Conservation (phyloP, 1,140 invertebrate genomes). For the Chrysoperla carnea region DNA sequence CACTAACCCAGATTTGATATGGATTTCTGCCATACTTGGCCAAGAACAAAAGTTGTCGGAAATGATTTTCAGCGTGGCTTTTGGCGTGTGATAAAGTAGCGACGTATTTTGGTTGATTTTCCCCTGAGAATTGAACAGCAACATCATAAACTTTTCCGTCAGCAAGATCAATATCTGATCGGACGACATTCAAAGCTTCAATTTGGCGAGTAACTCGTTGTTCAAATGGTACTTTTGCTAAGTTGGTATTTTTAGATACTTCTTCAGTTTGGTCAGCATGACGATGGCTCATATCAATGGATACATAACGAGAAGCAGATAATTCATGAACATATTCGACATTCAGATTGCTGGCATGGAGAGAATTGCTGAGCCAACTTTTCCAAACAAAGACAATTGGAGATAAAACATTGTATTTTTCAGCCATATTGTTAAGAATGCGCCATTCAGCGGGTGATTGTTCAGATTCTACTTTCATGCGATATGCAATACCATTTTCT, state of each 20-base stretch:
- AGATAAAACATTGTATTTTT: too few relatives aligned
- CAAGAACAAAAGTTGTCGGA: slow-evolving; percentile 18
- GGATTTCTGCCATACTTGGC: slow-evolving; percentile 12
- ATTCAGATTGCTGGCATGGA: too few relatives aligned
- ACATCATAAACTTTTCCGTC: slow-evolving; percentile 27
- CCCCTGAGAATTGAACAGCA: slow-evolving; percentile 26
- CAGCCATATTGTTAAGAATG: slow-evolving; percentile 13
- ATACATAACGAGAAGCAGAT: too few relatives aligned
- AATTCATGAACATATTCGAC: too few relatives aligned
- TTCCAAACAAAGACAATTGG: too few relatives aligned
- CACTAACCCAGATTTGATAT: slow-evolving; percentile 23
- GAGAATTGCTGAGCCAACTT: too few relatives aligned
- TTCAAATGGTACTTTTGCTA: too few relatives aligned
- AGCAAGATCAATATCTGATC: slow-evolving; percentile 28
- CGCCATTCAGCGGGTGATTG: background rate
- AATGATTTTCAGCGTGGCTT: slow-evolving; percentile 31
- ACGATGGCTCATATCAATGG: too few relatives aligned
- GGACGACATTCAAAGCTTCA: slow-evolving; percentile 27
- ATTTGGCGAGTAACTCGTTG: slow-evolving; percentile 23
- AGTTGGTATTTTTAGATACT: too few relatives aligned
- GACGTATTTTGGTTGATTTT: slow-evolving; percentile 23
- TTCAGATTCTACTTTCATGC: background rate
- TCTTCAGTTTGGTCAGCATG: too few relatives aligned
- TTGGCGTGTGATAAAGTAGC: slow-evolving; percentile 26
- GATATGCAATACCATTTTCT: slow-evolving; percentile 1